Conservation (phyloP, 2,888 invertebrate genomes). For the Cryptophagus acutangulus region DNA sequence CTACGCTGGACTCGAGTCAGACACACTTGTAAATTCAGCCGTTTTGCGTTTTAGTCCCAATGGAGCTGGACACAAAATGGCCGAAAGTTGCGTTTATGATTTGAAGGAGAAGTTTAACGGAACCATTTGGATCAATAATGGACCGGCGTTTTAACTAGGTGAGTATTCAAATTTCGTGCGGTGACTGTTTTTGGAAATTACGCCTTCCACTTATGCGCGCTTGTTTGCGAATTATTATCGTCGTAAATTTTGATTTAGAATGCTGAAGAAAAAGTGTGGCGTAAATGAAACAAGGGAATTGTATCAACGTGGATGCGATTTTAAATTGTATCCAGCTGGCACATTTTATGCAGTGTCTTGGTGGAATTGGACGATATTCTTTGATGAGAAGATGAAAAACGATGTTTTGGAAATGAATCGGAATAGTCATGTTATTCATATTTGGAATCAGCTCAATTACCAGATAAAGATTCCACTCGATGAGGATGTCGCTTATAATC, state of each 20-base stretch:
- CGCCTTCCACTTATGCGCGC: no score
- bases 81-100: slow-evolving; percentile 54
- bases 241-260: no score
- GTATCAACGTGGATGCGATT: slow-evolving; percentile 60
- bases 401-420: slow-evolving; percentile 40
- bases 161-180: no score
- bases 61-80: slow-evolving; percentile 54
- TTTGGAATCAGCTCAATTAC: slow-evolving; percentile 55
- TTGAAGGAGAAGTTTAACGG: slow-evolving; percentile 53
- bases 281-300: slow-evolving; percentile 52
- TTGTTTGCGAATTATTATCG: no score
- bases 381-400: slow-evolving; percentile 48
- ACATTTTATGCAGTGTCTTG: slow-evolving; percentile 66
- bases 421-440: slow-evolving; percentile 52
- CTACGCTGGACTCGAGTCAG: slow-evolving; percentile 60
- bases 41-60: slow-evolving; percentile 57
- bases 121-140: slow-evolving; percentile 58
- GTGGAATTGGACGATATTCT: slow-evolving; percentile 58
- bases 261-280: slow-evolving; percentile 55
- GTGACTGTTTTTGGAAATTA: no score
- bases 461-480: no score
- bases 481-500: no score
- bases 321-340: slow-evolving; percentile 58
- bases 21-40: slow-evolving; percentile 59
- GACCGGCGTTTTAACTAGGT: slow-evolving; percentile 67